These are phyloP conservation scores for Leptatherina wallacei DNA, from an alignment of 2,797 vertebrate genomes.

Conservation along the genomic window DNA sequence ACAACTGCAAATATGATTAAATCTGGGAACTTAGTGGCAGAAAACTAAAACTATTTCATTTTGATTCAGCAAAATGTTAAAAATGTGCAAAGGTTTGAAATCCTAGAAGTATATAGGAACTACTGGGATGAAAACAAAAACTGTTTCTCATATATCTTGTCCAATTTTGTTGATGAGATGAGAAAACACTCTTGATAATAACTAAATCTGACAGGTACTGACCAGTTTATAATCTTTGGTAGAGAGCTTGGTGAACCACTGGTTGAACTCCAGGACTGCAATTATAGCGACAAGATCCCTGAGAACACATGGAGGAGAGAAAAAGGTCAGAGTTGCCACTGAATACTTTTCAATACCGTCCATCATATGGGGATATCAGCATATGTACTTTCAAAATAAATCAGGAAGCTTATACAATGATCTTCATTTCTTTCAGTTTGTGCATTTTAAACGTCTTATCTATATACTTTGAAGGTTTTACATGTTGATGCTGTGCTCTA, in stretches of 20 bases:
- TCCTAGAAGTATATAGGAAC: background rate
- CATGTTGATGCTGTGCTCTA: background rate
- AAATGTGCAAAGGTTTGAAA: background rate
- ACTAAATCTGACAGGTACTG: background rate
- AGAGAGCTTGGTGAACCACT: slow-evolving; percentile 97
- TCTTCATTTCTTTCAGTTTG: background rate
- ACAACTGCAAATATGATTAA: background rate
- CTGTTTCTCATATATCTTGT: background rate
- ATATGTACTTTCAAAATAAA: slow-evolving; percentile 13
- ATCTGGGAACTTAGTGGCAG: background rate
- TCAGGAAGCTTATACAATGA: background rate
- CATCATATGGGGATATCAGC: slow-evolving; percentile 1
- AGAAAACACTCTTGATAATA: background rate
- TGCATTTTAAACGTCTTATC: background rate
- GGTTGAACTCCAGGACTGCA: slow-evolving; percentile 96
- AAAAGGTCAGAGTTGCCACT: slow-evolving; percentile 21
- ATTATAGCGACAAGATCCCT: slow-evolving; percentile 98
- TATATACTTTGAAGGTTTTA: background rate
- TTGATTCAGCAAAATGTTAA: background rate
- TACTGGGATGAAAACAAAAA: background rate
- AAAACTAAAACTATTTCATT: background rate
- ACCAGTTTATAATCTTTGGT: slow-evolving; percentile 96
- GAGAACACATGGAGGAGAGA: slow-evolving; percentile 30
- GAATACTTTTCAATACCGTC: background rate
- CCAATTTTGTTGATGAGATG: background rate